A percentile compares a stretch with the other conserved stretches of the same genome.
Conservation (phyloP, 2,113 vertebrate species). For the Pluvianellus socialis region DNA sequence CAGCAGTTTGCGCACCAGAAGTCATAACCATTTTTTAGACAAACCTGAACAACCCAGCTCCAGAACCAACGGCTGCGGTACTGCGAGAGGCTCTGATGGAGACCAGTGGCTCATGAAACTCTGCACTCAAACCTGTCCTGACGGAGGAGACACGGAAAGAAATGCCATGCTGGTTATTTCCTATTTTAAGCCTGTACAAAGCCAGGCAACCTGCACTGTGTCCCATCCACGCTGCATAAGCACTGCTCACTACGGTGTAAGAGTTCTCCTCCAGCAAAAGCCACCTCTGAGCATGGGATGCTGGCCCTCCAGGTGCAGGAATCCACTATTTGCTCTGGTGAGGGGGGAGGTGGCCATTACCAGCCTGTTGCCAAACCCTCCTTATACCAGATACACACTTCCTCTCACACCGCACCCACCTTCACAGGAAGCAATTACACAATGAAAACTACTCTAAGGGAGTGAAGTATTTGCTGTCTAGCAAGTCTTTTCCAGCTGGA, state of each 20-base stretch:
- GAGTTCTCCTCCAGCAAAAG: not conserved
- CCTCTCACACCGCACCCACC: conserved; percentile 42
- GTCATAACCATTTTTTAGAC: not conserved
- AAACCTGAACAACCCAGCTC: not conserved
- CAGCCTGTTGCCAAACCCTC: conserved; percentile 19
- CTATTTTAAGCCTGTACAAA: not conserved
- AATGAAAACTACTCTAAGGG: conserved; percentile 70
- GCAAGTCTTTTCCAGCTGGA: conserved; percentile 65
- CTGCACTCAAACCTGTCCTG: not conserved
- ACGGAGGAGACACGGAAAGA: not conserved
- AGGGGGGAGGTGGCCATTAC: conserved; percentile 1
- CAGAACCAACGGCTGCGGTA: not conserved
- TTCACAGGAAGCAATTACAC: conserved; percentile 68
- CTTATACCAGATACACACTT: conserved; percentile 31
- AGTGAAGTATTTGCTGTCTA: conserved; percentile 67
- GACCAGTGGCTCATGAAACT: not conserved
- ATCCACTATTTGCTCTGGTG: not conserved
- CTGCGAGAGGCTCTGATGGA: not conserved
- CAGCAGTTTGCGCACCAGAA: not conserved
- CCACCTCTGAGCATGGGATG: not conserved
- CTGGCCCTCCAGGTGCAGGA: not conserved
- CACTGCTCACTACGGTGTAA: not conserved
- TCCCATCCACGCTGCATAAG: not conserved
- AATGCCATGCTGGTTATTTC: not conserved
- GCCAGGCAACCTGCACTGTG: not conserved